A percentile compares a stretch with the other conserved stretches of the same genome.
These are phyloP conservation scores for Ptychochromis oligacanthus DNA, from an alignment of 2,113 vertebrate species.

Conservation along the genomic window DNA sequence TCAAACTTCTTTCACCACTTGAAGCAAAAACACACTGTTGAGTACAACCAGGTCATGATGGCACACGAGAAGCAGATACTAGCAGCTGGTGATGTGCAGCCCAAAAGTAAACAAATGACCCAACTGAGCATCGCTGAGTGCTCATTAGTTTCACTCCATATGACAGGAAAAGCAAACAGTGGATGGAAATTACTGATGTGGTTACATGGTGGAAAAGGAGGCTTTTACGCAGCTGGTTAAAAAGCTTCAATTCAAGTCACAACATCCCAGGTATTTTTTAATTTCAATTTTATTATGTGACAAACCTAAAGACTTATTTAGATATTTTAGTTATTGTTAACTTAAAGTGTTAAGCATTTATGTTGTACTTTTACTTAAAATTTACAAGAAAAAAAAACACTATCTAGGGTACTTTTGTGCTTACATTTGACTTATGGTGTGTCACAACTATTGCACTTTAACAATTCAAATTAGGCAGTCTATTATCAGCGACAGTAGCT, in stretches of 20 bases:
- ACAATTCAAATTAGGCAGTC: not conserved
- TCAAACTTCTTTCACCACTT: not conserved
- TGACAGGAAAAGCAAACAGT: not conserved
- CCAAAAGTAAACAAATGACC: not conserved
- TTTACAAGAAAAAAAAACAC: no score
- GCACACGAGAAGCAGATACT: not conserved
- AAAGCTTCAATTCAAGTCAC: not conserved
- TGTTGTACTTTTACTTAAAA: no score
- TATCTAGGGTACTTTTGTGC: no score
- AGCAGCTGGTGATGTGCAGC: accelerated
- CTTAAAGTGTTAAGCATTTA: no score
- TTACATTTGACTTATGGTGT: no score
- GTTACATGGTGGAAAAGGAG: not conserved
- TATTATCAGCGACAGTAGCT: not conserved
- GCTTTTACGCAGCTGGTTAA: not conserved
- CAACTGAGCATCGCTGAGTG: accelerated
- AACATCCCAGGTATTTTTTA: not conserved
- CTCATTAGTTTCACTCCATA: accelerated
- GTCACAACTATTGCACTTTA: no score
- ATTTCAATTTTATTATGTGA: not conserved
- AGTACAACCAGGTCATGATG: not conserved
- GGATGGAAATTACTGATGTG: not conserved
- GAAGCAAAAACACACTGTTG: not conserved
- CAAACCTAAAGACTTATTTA: not conserved
- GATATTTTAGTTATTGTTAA: not conserved